These are phyloP conservation scores for Meloe dianella DNA, from an alignment of 2,888 invertebrate genomes.

Conservation along the genomic window DNA sequence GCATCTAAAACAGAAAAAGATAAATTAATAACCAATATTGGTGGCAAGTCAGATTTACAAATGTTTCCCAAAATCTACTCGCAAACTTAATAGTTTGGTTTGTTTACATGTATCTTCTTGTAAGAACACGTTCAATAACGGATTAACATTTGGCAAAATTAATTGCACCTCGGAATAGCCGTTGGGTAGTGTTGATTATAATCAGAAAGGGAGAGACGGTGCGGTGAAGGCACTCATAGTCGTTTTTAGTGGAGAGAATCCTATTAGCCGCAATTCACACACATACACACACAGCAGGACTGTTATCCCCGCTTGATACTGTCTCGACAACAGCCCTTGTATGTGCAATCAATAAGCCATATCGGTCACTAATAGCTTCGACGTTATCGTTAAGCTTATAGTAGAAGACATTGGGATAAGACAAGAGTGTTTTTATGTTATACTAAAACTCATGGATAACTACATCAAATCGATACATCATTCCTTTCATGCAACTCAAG, in stretches of 20 bases:
- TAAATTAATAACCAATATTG: too few relatives aligned
- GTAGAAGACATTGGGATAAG: slow-evolving; percentile 22
- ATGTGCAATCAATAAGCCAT: slow-evolving; percentile 37
- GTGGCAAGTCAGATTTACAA: too few relatives aligned
- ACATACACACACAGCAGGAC: slow-evolving; percentile 20
- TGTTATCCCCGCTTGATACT: slow-evolving; percentile 18
- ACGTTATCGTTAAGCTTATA: slow-evolving; percentile 21
- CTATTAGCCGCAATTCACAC: slow-evolving; percentile 20
- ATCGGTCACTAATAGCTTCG: slow-evolving; percentile 32
- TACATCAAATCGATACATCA: too few relatives aligned
- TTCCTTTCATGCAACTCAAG: too few relatives aligned
- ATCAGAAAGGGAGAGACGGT: slow-evolving; percentile 34
- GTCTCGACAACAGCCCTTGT: slow-evolving; percentile 26
- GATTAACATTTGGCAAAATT: slow-evolving; percentile 31
- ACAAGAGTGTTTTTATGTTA: slow-evolving; percentile 14
- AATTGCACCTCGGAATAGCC: slow-evolving; percentile 33
- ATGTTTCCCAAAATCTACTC: slow-evolving; percentile 1
- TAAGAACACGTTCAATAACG: slow-evolving; percentile 32
- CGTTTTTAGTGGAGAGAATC: slow-evolving; percentile 6
- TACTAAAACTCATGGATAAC: not conserved
- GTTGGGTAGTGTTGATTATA: slow-evolving; percentile 35
- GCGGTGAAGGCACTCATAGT: not conserved
- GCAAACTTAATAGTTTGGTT: slow-evolving; percentile 29
- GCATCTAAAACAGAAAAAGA: slow-evolving; percentile 67
- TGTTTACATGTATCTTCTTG: slow-evolving; percentile 36